phyloP scores from a whole-genome alignment of 2,888 invertebrate species.

The Lycophotia porphyrea region DNA sequence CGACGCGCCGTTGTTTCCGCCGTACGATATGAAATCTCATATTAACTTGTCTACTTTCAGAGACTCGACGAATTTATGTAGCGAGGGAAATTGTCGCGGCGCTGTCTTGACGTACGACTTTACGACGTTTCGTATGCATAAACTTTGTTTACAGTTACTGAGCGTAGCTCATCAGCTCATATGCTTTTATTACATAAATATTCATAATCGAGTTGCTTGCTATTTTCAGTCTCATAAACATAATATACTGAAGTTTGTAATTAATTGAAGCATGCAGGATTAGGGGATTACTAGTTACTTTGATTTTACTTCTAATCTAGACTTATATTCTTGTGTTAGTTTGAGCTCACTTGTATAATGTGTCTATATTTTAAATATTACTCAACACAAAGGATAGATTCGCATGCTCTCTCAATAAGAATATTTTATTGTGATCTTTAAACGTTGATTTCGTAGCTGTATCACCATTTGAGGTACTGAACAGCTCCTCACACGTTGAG shows the following conservation, averaged over 20 bases:
- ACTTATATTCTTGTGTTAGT: background rate
- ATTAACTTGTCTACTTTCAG: slow-evolving; percentile 83
- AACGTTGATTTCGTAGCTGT: background rate
- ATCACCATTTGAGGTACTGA: background rate
- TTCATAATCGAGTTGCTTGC: slow-evolving; percentile 52
- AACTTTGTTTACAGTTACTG: slow-evolving; percentile 67
- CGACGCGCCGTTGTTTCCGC: slow-evolving; percentile 71
- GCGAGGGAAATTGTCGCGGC: slow-evolving; percentile 79
- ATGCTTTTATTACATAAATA: slow-evolving; percentile 51
- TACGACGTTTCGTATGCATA: slow-evolving; percentile 75
- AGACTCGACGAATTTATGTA: slow-evolving; percentile 80
- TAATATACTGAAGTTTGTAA: slow-evolving; percentile 38
- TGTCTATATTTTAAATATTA: background rate
- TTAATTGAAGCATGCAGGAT: slow-evolving; percentile 35
- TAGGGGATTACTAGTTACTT: slow-evolving; percentile 12
- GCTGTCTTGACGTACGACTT: slow-evolving; percentile 75
- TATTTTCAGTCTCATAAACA: slow-evolving; percentile 38
- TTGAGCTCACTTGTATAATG: background rate
- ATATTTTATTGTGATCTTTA: slow-evolving; percentile 2
- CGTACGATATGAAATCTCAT: slow-evolving; percentile 81
- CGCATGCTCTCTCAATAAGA: background rate
- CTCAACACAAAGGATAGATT: background rate
- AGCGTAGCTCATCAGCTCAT: slow-evolving; percentile 50
- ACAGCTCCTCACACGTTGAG: background rate
- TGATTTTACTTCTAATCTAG: slow-evolving; percentile 27